Conservation (phyloP, 2,888 invertebrate genomes). For the Agriopis leucophaearia region DNA sequence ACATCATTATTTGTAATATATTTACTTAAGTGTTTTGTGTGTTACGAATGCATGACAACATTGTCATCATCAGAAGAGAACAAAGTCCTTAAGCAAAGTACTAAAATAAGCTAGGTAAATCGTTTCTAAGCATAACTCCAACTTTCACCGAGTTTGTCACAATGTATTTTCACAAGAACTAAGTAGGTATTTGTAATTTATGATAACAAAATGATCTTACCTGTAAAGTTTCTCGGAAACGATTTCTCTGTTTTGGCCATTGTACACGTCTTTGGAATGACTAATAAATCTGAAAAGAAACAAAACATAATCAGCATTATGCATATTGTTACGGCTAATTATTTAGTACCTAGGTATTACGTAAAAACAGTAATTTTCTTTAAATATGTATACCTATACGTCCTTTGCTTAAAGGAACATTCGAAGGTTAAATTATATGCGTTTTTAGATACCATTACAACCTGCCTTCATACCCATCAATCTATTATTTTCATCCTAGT, state of each 20-base stretch:
- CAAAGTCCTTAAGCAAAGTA: background rate
- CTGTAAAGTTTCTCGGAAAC: constrained; percentile 83
- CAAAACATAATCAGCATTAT: constrained; percentile 2
- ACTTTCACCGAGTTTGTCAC: constrained; percentile 17
- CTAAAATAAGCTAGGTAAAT: background rate
- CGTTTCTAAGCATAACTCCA: background rate
- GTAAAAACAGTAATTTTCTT: background rate
- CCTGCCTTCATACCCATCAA: too few relatives aligned
- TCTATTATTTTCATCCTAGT: background rate
- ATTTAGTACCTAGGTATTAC: background rate
- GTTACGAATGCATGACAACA: background rate
- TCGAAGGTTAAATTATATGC: too few relatives aligned
- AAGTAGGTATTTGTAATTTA: background rate
- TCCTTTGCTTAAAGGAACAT: background rate
- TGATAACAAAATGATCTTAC: constrained; percentile 57
- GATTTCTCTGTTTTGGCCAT: constrained; percentile 85
- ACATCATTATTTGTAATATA: too few relatives aligned
- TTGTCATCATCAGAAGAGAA: too few relatives aligned
- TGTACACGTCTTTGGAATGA: constrained; percentile 68
- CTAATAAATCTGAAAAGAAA: constrained; percentile 65
- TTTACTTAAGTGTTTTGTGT: too few relatives aligned
- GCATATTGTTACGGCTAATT: background rate
- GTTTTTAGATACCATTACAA: too few relatives aligned
- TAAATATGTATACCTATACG: background rate
- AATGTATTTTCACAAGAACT: constrained; percentile 15